These are phyloP conservation scores for Halcyon malimbica DNA, from an alignment of 2,113 vertebrate genomes.

Conservation along the genomic window DNA sequence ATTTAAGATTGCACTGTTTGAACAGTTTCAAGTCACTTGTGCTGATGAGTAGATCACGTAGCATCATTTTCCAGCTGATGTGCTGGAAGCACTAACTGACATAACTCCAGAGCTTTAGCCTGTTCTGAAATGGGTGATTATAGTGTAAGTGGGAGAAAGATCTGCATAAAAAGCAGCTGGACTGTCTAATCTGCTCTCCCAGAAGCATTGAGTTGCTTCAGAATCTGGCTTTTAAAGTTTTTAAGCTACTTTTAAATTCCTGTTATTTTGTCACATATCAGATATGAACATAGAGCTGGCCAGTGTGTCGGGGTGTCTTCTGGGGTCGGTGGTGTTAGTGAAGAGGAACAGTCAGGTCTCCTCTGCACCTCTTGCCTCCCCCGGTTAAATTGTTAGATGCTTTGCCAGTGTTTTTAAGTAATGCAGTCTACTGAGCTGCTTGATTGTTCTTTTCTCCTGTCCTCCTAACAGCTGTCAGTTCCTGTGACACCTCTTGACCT, in stretches of 20 bases:
- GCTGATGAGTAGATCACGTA: not conserved
- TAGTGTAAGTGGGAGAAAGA: not conserved
- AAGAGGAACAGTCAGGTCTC: not conserved
- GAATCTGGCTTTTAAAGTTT: slow-evolving; percentile 14
- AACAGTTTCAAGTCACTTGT: not conserved
- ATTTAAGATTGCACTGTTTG: slow-evolving; percentile 10
- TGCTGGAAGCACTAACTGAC: not conserved
- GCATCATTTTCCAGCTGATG: not conserved
- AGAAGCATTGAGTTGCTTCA: not conserved
- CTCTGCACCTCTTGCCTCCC: not conserved
- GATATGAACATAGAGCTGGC: not conserved
- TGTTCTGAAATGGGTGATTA: not conserved
- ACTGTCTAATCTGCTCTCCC: not conserved
- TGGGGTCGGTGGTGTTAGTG: not conserved
- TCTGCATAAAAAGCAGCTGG: not conserved
- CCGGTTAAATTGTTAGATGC: not conserved
- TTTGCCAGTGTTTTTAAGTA: slow-evolving; percentile 7
- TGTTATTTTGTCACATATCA: not conserved
- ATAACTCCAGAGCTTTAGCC: not conserved
- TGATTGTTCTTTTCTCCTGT: slow-evolving; percentile 14
- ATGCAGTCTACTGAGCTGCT: slow-evolving; percentile 6
- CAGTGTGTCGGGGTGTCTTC: slow-evolving; percentile 18
- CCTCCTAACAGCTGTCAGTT: slow-evolving; percentile 47
- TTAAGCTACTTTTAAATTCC: slow-evolving; percentile 56
- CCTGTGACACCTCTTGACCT: slow-evolving; percentile 49